Percentiles rank a stretch among this genome's conserved stretches.
These are phyloP conservation scores for Netelia inedita DNA, from an alignment of 2,888 invertebrate species.

Conservation along the genomic window DNA sequence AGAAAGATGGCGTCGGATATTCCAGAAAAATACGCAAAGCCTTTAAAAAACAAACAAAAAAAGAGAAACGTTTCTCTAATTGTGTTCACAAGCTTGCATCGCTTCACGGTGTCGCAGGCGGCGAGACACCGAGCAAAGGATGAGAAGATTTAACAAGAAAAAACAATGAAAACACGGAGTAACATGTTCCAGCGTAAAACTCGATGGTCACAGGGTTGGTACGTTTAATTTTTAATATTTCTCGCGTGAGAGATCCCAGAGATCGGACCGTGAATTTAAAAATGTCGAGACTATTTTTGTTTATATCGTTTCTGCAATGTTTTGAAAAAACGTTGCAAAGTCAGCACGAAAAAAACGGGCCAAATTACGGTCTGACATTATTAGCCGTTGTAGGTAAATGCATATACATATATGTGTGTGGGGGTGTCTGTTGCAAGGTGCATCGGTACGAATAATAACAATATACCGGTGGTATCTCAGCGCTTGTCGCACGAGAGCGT, in stretches of 20 bases:
- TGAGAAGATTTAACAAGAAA: neutral
- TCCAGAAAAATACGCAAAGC: slow-evolving; percentile 9
- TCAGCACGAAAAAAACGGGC: neutral
- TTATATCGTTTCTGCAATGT: neutral
- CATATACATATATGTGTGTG: neutral
- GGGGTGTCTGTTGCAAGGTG: neutral
- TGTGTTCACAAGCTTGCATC: neutral
- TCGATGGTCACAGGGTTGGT: neutral
- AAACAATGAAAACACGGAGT: neutral
- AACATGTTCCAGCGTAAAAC: neutral
- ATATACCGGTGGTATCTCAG: neutral
- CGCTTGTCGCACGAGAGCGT: neutral
- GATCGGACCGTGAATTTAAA: neutral
- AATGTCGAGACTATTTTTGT: neutral
- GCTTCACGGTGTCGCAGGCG: neutral
- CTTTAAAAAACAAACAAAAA: neutral
- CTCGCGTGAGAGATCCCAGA: neutral
- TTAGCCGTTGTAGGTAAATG: neutral
- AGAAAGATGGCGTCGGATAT: neutral
- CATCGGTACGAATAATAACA: slow-evolving; percentile 17
- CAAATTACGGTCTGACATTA: neutral
- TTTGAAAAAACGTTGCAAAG: neutral
- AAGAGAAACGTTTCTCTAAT: neutral
- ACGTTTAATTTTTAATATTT: neutral
- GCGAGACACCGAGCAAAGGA: neutral